A percentile compares a stretch with the other conserved stretches of the same genome.
Conservation (phyloP, 2,797 vertebrate genomes). For the Artibeus jamaicensis region DNA sequence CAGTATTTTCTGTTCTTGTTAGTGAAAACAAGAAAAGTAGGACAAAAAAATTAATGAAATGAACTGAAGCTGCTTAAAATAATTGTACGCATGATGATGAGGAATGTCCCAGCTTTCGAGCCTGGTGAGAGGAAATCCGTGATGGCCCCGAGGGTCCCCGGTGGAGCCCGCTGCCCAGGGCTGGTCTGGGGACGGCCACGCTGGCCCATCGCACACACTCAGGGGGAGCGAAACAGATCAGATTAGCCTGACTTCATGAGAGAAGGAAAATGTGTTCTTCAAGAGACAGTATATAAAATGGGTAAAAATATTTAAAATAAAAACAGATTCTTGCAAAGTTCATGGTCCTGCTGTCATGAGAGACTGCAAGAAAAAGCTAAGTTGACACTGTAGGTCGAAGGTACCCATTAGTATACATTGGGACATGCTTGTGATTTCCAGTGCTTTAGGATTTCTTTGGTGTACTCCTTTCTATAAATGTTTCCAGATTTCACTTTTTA, state of each 20-base stretch:
- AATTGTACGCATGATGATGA: neutral
- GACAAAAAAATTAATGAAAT: neutral
- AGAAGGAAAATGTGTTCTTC: neutral
- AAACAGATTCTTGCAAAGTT: neutral
- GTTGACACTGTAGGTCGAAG: neutral
- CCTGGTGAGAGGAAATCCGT: neutral
- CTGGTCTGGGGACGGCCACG: neutral
- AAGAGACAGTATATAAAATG: neutral
- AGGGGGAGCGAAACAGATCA: neutral
- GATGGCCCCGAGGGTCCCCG: neutral
- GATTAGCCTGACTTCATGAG: neutral
- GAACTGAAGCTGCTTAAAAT: neutral
- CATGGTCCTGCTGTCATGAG: neutral
- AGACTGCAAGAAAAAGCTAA: neutral
- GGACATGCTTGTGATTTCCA: neutral
- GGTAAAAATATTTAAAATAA: neutral
- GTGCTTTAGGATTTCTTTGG: neutral
- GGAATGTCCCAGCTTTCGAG: neutral
- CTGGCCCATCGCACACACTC: rapidly evolving
- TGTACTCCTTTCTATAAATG: neutral
- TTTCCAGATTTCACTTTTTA: neutral
- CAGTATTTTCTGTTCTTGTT: conserved; percentile 9
- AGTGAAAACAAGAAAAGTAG: neutral
- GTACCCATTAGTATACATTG: neutral
- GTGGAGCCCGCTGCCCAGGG: neutral